Conservation (phyloP, 2,113 vertebrate genomes). For the Festucalex cinctus region DNA sequence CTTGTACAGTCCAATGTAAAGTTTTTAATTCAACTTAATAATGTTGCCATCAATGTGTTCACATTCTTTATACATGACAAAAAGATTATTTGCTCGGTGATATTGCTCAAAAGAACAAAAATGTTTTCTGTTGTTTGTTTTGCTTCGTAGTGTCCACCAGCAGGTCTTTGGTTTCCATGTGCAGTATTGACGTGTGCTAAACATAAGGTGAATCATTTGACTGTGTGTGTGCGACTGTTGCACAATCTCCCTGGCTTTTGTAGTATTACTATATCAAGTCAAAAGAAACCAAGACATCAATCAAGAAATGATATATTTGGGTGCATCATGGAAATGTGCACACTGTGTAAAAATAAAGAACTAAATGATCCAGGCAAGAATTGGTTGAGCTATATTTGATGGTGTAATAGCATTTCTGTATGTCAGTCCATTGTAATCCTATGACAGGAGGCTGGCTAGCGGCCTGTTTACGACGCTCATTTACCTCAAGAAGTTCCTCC, state of each 20-base stretch:
- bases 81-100: constrained; percentile 88
- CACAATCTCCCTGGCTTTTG: constrained; percentile 85
- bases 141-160: constrained; percentile 92
- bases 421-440: constrained; percentile 79
- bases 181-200: constrained; percentile 99
- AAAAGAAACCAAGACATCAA: constrained; percentile 72
- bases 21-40: constrained; percentile 99
- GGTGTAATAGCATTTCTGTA: constrained; percentile 85
- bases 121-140: constrained; percentile 48
- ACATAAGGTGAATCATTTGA: constrained; percentile 88
- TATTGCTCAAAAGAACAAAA: constrained; percentile 70
- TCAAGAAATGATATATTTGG: constrained; percentile 82
- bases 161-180: constrained; percentile 92
- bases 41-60: constrained; percentile 94
- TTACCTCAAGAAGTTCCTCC: constrained; percentile 99
- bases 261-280: constrained; percentile 88
- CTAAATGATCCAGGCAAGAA: constrained; percentile 79
- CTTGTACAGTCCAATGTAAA: constrained; percentile 99
- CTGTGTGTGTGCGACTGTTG: constrained; percentile 59
- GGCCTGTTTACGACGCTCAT: constrained; percentile 98
- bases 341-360: constrained; percentile 47
- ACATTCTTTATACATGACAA: constrained; percentile 89
- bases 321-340: constrained; percentile 84
- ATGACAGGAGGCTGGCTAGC: constrained; percentile 80
- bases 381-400: constrained; percentile 87